These are phyloP conservation scores for Melanaphis sacchari DNA, from an alignment of 1,140 invertebrate species.

Conservation along the genomic window DNA sequence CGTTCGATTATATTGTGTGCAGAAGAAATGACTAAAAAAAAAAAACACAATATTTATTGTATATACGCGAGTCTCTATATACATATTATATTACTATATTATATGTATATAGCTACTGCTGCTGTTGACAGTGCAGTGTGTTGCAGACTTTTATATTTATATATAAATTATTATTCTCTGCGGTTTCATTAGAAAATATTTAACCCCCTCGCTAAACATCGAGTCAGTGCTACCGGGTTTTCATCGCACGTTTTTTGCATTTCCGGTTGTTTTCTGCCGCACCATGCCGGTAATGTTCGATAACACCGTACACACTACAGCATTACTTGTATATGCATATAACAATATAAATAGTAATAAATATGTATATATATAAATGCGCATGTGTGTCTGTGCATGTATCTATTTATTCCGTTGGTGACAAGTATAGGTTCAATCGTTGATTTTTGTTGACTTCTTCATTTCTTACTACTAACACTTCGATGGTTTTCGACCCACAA, in stretches of 20 bases:
- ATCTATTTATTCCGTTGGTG: not conserved
- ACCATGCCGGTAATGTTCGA: not conserved
- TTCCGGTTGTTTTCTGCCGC: not conserved
- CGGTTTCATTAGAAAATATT: slow-evolving; percentile 24
- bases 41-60: slow-evolving; percentile 23
- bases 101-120: not conserved
- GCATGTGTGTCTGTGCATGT: too few relatives aligned
- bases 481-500: not conserved
- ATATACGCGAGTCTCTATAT: not conserved
- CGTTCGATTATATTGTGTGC: slow-evolving; percentile 13
- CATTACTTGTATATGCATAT: not conserved
- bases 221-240: not conserved
- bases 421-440: not conserved
- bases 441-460: not conserved
- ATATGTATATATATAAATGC: not conserved
- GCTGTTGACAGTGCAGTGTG: not conserved
- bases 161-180: slow-evolving; percentile 23
- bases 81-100: too few relatives aligned
- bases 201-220: not conserved
- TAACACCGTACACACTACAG: not conserved
- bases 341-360: not conserved
- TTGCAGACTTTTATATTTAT: not conserved
- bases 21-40: slow-evolving; percentile 1
- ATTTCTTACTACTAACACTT: too few relatives aligned
- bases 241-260: not conserved